Conservation (phyloP, 1,140 invertebrate genomes). For the Drosophila tropicalis region DNA sequence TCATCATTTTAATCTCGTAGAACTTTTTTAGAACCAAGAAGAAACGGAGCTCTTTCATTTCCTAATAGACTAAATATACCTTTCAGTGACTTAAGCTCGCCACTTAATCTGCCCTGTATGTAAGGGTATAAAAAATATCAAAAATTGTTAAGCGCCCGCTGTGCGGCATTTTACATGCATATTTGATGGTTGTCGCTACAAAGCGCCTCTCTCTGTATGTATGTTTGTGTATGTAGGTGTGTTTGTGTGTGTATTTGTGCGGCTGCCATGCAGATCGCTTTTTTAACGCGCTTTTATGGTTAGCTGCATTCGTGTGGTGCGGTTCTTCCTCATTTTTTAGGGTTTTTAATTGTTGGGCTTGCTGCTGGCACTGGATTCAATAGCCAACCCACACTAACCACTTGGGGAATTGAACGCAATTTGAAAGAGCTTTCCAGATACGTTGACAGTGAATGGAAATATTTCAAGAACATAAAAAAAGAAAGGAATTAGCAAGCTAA, state of each 20-base stretch:
- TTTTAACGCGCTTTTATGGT: constrained; percentile 68
- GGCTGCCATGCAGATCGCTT: constrained; percentile 47
- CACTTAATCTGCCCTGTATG: constrained; percentile 16
- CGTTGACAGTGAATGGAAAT: constrained; percentile 33
- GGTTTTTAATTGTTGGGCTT: constrained; percentile 61
- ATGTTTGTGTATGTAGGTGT: constrained; percentile 20
- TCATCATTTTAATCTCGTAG: too few relatives aligned
- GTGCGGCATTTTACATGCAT: constrained; percentile 53
- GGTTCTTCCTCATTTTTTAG: constrained; percentile 21
- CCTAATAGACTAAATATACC: too few relatives aligned
- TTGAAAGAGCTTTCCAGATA: constrained; percentile 55
- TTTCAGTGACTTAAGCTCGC: constrained; percentile 13
- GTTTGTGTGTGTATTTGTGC: constrained; percentile 17
- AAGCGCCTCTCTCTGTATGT: neutral
- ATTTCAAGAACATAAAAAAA: constrained; percentile 39
- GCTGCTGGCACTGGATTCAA: constrained; percentile 3
- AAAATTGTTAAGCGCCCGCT: constrained; percentile 49
- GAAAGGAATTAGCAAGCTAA: constrained; percentile 13
- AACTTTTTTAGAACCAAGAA: too few relatives aligned
- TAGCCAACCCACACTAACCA: neutral
- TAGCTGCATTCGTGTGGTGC: constrained; percentile 63
- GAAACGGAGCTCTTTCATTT: too few relatives aligned
- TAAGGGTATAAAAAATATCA: constrained; percentile 18
- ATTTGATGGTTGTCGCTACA: constrained; percentile 38
- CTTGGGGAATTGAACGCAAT: constrained; percentile 42